phyloP scores from a whole-genome alignment of 2,797 vertebrate genomes.

The Mustela erminea region DNA sequence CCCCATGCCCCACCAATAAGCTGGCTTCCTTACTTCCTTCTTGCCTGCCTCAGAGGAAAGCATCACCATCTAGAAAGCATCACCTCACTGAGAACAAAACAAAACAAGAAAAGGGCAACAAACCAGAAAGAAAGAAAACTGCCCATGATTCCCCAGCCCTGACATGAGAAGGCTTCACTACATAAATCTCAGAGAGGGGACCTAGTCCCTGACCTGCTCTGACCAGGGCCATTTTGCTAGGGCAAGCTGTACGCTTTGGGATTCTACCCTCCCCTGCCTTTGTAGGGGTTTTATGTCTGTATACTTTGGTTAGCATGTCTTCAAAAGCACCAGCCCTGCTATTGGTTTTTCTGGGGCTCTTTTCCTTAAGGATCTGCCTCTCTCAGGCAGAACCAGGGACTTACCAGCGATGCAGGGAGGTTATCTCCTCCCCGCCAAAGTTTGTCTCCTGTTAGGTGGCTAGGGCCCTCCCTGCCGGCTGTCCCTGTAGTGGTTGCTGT shows the following conservation, averaged over 20 bases:
- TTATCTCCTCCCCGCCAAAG: slow-evolving; percentile 67
- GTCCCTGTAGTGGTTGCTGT: slow-evolving; percentile 78
- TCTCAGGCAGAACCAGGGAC: slow-evolving; percentile 84
- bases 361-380: slow-evolving; percentile 86
- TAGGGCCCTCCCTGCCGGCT: slow-evolving; percentile 84
- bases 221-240: slow-evolving; percentile 67
- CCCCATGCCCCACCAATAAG: background rate
- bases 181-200: background rate
- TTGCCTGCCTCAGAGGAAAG: background rate
- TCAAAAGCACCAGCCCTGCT: slow-evolving; percentile 75
- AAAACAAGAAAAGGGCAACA: background rate
- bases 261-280: slow-evolving; percentile 32
- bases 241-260: slow-evolving; percentile 32
- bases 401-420: slow-evolving; percentile 84
- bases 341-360: slow-evolving; percentile 83
- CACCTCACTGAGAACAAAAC: background rate
- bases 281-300: slow-evolving; percentile 43
- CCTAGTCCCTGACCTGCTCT: slow-evolving; percentile 47
- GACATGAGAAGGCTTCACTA: background rate
- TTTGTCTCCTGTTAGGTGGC: slow-evolving; percentile 81
- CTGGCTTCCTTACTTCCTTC: background rate
- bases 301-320: slow-evolving; percentile 72
- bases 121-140: background rate
- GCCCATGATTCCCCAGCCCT: background rate
- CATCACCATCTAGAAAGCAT: background rate